Evolutionary conservation across 2,113 vertebrate species (phyloP), one percentile per base, ranked within the genome.

Genomic region (Charadrius vociferus): DNA sequence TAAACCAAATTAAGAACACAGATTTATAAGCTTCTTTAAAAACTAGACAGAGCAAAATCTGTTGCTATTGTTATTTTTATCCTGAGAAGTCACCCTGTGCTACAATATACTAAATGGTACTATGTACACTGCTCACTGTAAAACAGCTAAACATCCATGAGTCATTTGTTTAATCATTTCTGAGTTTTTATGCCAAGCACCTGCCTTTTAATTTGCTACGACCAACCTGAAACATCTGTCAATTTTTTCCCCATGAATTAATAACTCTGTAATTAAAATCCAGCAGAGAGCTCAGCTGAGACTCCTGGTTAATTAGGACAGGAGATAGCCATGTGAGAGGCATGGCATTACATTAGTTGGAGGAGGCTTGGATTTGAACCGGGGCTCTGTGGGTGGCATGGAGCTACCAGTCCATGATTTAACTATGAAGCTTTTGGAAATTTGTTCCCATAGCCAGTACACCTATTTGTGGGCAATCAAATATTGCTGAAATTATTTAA

Each of bases 211-310:
- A 97, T 98, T 98, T 97, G 93, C 94, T 96, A 81, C 32, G 23
- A 94, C 97, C 95, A 97, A 90, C 88, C 92, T 97, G 96, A 95
- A 97, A 96, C 97, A 98, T 94, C 96, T 98, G 97, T 96, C 97
- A 95, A 4, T 66, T 96, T 93, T 80, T 70, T 78, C 82, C 14
- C 82, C 87, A 70, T 91, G 93, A 97, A 97, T 97, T 98, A 98
- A 98, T 97, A 97, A 96, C 72, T 94, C 70, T 79, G 67, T 98
- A 98, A 98, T 98, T 98, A 98, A 98, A 98, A 97, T 96, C 97
- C 97, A 97, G 94, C 92, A 93, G 97, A 97, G 95, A 98, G 62
- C 86, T 97, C 95, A 96, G 81, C 80, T 95, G 88, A 94, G 79
- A 37, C 67, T 94, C 63, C 79, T 92, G 96, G 96, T 97, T 98